A percentile compares a stretch with the other conserved stretches of the same genome.
These are phyloP conservation scores for Pangasius krempfi DNA, from an alignment of 2,797 vertebrate species.

Conservation along the genomic window DNA sequence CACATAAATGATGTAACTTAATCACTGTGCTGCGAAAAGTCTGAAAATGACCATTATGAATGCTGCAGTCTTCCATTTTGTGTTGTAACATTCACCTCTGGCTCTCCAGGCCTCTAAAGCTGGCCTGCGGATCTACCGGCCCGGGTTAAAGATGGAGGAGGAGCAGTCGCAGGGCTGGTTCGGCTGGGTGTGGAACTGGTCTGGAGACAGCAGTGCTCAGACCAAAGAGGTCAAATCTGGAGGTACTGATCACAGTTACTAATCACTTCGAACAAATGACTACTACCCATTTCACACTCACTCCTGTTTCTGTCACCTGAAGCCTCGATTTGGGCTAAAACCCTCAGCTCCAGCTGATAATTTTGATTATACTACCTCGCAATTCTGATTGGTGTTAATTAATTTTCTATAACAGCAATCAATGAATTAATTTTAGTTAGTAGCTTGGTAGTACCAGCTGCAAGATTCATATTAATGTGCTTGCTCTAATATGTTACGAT, in stretches of 20 bases:
- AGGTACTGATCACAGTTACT: conserved; percentile 68
- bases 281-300: not conserved
- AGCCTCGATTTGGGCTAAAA: not conserved
- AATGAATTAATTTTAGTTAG: too few relatives aligned
- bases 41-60: not conserved
- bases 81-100: not conserved
- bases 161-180: conserved; percentile 90
- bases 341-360: not conserved
- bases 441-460: not conserved
- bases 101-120: conserved; percentile 83
- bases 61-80: not conserved
- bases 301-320: not conserved
- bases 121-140: conserved; percentile 86
- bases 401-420: not conserved
- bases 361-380: not conserved
- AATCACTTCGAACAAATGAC: not conserved
- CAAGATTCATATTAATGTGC: not conserved
- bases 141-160: conserved; percentile 87
- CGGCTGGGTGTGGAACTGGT: conserved; percentile 92
- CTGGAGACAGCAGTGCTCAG: conserved; percentile 68
- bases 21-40: not conserved
- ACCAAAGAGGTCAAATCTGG: conserved; percentile 80
- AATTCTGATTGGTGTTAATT: not conserved
- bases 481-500: not conserved
- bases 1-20: too few relatives aligned